These are phyloP conservation scores for Ametastegia equiseti DNA, from an alignment of 2,888 invertebrate species.

Conservation along the genomic window DNA sequence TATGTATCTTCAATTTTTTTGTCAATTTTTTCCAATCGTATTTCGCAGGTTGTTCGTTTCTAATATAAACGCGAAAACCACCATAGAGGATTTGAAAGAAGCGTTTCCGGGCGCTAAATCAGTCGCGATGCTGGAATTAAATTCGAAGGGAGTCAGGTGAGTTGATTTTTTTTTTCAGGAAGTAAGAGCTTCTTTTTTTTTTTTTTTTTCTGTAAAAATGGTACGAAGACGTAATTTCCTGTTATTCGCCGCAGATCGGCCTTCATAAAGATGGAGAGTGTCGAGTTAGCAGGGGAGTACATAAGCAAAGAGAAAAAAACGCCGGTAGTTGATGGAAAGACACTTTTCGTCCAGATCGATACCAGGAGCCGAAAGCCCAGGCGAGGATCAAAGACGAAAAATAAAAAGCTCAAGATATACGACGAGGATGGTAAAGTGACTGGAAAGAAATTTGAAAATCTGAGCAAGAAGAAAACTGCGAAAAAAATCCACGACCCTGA, in stretches of 20 bases:
- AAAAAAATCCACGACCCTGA: not conserved
- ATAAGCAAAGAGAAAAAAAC: conserved; percentile 56
- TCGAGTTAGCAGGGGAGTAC: conserved; percentile 60
- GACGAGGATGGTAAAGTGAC: conserved; percentile 1
- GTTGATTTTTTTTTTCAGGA: not conserved
- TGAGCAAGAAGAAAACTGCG: not conserved
- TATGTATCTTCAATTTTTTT: not conserved
- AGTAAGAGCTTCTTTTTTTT: conserved; percentile 15
- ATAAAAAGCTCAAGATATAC: not conserved
- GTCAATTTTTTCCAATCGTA: conserved; percentile 5
- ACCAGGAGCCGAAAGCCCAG: not conserved
- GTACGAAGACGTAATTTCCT: no score
- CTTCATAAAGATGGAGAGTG: conserved; percentile 60
- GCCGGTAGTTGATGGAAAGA: conserved; percentile 59
- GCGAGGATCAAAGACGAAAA: not conserved
- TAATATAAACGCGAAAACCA: conserved; percentile 63
- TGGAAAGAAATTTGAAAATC: conserved; percentile 14
- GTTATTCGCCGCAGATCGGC: conserved; percentile 62
- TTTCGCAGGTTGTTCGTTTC: conserved; percentile 61
- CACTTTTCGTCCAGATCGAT: not conserved
- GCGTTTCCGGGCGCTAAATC: conserved; percentile 62
- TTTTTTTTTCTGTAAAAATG: no score
- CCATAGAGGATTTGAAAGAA: conserved; percentile 59
- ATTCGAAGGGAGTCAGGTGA: conserved; percentile 53
- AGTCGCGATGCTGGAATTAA: conserved; percentile 58